These are phyloP conservation scores for Plemyria rubiginata DNA, from an alignment of 2,888 invertebrate species.

Conservation along the genomic window DNA sequence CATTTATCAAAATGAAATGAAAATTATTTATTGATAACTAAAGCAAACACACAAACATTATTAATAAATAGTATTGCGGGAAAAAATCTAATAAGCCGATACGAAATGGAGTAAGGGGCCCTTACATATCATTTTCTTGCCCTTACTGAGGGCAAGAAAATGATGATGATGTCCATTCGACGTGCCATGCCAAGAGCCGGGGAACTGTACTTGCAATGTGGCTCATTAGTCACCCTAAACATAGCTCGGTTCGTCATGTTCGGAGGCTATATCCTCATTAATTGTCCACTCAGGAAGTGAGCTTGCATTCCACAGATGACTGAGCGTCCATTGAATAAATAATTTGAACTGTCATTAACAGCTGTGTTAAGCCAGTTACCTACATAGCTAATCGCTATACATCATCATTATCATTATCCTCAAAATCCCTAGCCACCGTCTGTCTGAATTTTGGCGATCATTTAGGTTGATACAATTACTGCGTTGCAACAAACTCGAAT, in stretches of 20 bases:
- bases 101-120: too few species aligned
- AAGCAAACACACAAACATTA: too few species aligned
- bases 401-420: background rate
- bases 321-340: conserved; percentile 61
- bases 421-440: too few species aligned
- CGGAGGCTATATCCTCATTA: conserved; percentile 63
- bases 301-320: conserved; percentile 72
- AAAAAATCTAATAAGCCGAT: too few species aligned
- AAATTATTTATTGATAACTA: too few species aligned
- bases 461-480: background rate
- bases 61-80: too few species aligned
- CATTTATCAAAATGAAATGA: too few species aligned
- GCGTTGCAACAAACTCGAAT: background rate
- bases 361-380: conserved; percentile 19
- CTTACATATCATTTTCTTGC: too few species aligned
- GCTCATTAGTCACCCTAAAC: conserved; percentile 53
- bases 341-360: conserved; percentile 54
- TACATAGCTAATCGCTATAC: background rate
- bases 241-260: conserved; percentile 52
- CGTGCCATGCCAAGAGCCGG: background rate
- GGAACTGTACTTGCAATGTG: conserved; percentile 19
- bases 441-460: background rate
- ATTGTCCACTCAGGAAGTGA: conserved; percentile 78
- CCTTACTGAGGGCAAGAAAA: too few species aligned
- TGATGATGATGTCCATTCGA: background rate